A percentile compares a stretch with the other conserved stretches of the same genome.
Evolutionary conservation across 2,113 vertebrate species (phyloP).

Genomic region (Leucopternis melanops): DNA sequence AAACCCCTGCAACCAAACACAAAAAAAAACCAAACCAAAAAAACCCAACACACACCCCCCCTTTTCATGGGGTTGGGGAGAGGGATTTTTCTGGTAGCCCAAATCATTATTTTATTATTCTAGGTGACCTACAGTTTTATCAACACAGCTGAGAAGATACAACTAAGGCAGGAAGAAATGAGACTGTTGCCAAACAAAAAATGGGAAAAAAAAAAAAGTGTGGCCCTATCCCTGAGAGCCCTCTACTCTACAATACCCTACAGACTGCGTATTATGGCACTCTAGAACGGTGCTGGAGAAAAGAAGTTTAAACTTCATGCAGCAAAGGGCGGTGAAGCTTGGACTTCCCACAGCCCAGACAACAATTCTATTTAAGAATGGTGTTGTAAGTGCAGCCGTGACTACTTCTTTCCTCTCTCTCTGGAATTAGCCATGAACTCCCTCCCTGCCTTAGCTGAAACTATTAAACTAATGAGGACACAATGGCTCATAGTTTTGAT

Average conservation of each 20-base stretch:
- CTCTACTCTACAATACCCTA: neutral
- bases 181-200: neutral
- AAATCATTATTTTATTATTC: neutral
- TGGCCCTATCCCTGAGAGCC: neutral
- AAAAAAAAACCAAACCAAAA: neutral
- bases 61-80: fast-evolving
- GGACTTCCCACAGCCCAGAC: neutral
- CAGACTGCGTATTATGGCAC: neutral
- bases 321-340: neutral
- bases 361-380: neutral
- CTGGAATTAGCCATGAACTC: neutral
- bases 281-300: neutral
- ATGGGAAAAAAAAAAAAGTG: no score
- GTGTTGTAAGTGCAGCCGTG: neutral
- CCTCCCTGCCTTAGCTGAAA: neutral
- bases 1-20: neutral
- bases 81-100: neutral
- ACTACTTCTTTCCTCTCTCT: neutral
- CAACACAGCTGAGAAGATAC: neutral
- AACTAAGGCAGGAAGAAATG: neutral
- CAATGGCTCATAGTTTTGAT: neutral
- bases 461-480: neutral
- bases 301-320: neutral
- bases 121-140: neutral
- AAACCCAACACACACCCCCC: neutral